A percentile compares a stretch with the other conserved stretches of the same genome.
These are phyloP conservation scores for Amiota communis DNA, from an alignment of 2,888 invertebrate genomes.

Conservation along the genomic window DNA sequence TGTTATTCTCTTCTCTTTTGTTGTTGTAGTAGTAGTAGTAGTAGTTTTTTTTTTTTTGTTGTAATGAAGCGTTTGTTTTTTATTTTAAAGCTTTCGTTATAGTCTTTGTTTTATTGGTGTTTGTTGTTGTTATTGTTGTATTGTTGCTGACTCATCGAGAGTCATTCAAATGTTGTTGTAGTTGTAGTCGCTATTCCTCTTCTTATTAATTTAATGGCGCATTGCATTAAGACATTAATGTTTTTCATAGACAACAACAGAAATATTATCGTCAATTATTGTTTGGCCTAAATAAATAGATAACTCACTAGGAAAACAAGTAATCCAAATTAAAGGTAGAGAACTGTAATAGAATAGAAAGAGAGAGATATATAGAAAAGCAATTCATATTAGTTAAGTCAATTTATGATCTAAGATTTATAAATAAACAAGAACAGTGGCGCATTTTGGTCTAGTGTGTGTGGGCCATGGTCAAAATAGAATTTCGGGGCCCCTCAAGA, in stretches of 20 bases:
- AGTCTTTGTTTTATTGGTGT: slow-evolving; percentile 48
- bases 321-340: no score
- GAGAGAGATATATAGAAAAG: no score
- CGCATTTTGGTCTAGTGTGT: no score
- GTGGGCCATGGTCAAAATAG: no score
- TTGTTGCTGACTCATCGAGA: slow-evolving; percentile 52
- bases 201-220: slow-evolving; percentile 44
- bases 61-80: slow-evolving; percentile 54
- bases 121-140: slow-evolving; percentile 48
- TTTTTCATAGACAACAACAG: no score
- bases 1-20: slow-evolving; percentile 30
- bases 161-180: slow-evolving; percentile 39
- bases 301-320: no score
- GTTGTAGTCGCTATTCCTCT: slow-evolving; percentile 51
- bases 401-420: no score
- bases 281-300: no score
- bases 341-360: no score
- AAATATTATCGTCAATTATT: background rate
- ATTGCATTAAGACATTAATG: slow-evolving; percentile 17
- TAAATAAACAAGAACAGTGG: no score
- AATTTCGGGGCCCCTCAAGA: no score
- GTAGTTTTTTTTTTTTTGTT: slow-evolving; percentile 6
- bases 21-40: slow-evolving; percentile 63
- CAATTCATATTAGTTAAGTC: no score
- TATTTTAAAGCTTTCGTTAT: slow-evolving; percentile 53